Evolutionary conservation across 2,888 invertebrate genomes (phyloP).

Genomic region (Coelogynopora nodosa): DNA sequence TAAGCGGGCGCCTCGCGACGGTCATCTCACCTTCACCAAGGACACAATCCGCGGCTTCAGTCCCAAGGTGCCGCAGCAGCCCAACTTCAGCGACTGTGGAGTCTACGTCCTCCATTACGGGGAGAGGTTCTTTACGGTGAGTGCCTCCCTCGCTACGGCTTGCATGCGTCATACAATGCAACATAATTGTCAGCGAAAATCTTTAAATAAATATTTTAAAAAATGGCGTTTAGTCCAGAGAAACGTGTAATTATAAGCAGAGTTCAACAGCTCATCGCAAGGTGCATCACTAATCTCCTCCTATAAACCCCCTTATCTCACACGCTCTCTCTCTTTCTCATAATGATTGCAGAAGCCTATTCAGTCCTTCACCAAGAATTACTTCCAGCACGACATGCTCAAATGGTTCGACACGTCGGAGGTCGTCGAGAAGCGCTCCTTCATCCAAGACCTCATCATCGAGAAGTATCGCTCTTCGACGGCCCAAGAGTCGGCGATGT

Average conservation of each 20-base stretch:
- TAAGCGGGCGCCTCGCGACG: constrained; percentile 50
- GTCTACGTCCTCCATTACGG: constrained; percentile 90
- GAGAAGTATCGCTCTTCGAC: not conserved
- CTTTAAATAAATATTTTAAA: too few species aligned
- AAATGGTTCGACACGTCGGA: constrained; percentile 82
- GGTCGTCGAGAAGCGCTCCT: constrained; percentile 79
- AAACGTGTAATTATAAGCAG: not conserved
- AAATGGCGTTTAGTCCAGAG: too few species aligned
- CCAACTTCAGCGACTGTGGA: constrained; percentile 93
- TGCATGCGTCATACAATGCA: too few species aligned
- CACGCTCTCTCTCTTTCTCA: constrained; percentile 34
- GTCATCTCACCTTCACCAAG: constrained; percentile 69
- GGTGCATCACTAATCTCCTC: not conserved
- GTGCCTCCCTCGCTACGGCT: constrained; percentile 44
- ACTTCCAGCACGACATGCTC: constrained; percentile 72
- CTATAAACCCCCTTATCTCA: not conserved
- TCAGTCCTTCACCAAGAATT: constrained; percentile 68
- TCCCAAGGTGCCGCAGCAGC: constrained; percentile 92
- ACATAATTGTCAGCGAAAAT: too few species aligned
- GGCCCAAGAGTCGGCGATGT: not conserved
- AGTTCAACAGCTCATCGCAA: not conserved
- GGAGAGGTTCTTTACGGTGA: constrained; percentile 85
- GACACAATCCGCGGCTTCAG: constrained; percentile 79
- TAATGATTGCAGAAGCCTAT: constrained; percentile 73
- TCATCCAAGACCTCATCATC: constrained; percentile 73